phyloP scores from a whole-genome alignment of 1,140 invertebrate species.

The Drosophila watanabei region DNA sequence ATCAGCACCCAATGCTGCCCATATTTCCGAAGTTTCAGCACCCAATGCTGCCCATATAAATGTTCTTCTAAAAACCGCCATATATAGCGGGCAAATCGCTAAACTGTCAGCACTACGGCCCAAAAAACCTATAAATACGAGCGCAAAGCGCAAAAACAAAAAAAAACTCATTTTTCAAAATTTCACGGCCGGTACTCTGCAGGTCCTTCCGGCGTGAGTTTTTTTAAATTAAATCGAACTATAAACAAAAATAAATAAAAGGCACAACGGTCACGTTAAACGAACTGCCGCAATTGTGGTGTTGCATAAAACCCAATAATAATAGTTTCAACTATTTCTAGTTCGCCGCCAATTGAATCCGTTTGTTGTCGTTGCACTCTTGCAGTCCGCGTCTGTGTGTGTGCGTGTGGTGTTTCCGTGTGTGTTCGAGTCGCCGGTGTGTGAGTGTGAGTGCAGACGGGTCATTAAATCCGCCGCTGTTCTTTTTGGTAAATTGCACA shows the following conservation, averaged over 20 bases:
- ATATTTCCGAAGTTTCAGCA: too few relatives aligned
- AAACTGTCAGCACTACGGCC: too few relatives aligned
- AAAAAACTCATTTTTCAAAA: neutral
- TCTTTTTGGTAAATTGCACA: slow-evolving; percentile 79
- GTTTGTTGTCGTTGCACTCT: slow-evolving; percentile 65
- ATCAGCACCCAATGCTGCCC: too few relatives aligned
- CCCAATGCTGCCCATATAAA: too few relatives aligned
- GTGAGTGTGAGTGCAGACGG: slow-evolving; percentile 64
- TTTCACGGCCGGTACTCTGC: neutral
- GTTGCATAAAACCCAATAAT: neutral
- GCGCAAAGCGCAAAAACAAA: neutral
- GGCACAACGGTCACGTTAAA: neutral
- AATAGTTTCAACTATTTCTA: slow-evolving; percentile 1
- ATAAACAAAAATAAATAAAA: neutral
- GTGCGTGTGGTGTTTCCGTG: slow-evolving; percentile 28
- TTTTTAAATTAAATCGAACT: neutral
- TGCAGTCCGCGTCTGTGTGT: slow-evolving; percentile 29
- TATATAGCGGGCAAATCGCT: too few relatives aligned
- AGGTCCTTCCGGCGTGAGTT: slow-evolving; percentile 1
- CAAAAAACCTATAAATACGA: neutral
- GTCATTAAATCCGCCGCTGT: slow-evolving; percentile 51
- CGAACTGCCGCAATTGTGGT: neutral
- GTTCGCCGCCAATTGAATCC: slow-evolving; percentile 18
- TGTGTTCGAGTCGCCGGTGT: slow-evolving; percentile 9
- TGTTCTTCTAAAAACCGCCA: too few relatives aligned